Conservation (phyloP, 2,113 vertebrate genomes). For the Mormyrus lacerda region DNA sequence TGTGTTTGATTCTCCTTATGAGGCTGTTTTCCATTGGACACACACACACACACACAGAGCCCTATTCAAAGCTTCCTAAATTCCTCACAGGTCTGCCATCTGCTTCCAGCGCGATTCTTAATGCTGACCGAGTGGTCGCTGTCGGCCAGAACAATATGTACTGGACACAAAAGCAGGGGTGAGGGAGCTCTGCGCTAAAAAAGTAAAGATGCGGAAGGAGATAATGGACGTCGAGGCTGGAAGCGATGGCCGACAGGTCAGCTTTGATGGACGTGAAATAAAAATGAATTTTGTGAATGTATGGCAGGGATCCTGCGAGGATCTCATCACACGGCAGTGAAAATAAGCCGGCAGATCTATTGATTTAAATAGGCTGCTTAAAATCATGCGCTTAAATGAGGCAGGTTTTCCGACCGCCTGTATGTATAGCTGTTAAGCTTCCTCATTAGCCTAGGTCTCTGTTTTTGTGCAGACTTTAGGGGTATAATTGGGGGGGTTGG, state of each 20-base stretch:
- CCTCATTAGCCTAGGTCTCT: background rate
- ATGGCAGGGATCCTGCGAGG: background rate
- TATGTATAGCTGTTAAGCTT: background rate
- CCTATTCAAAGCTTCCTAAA: background rate
- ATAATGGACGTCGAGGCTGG: background rate
- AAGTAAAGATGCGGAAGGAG: background rate
- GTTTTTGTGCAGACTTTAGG: background rate
- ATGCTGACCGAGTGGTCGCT: background rate
- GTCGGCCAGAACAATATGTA: background rate
- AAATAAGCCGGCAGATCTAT: background rate
- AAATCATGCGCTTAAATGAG: background rate
- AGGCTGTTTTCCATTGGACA: background rate
- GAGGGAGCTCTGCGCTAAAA: background rate
- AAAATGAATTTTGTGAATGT: background rate
- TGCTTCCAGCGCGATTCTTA: background rate
- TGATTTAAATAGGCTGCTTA: background rate
- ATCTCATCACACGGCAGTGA: background rate
- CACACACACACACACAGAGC: background rate
- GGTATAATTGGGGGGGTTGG: background rate
- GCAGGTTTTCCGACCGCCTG: background rate
- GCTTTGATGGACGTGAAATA: background rate
- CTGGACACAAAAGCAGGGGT: background rate
- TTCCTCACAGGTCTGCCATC: background rate
- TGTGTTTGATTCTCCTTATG: background rate
- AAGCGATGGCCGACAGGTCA: background rate